Evolutionary conservation across 1,140 invertebrate species (phyloP), one percentile per base, ranked within the genome.

Genomic region (Pristionchus pacificus): DNA sequence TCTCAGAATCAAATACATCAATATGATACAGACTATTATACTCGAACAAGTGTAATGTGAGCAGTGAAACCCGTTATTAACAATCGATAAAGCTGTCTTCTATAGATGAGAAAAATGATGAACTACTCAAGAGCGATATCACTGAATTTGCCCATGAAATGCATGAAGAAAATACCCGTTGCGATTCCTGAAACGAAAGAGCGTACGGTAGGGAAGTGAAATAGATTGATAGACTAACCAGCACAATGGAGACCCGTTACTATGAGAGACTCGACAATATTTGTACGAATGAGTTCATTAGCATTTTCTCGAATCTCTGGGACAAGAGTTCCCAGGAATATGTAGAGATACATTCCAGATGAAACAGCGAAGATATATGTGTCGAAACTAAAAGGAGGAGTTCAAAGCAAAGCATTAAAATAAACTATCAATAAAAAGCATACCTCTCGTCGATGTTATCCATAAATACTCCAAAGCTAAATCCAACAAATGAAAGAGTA

Each of bases 321-420:
- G n/a, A 80, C 79, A 60, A 82, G 65, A 14, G 78, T 81, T 49
- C 79, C 78, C 28, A 80, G 60, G 55, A 79, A 79, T 15, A 81
- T 81, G 60, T 81, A 81, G 55, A 82, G 65, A 61, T 81, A 81
- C 79, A 81, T 81, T 58, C 79, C 79, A n/a, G 74, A 71, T 1
- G 80, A 82, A 30, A 82, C 70, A 15, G 76, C 76, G 60, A 82
- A 81, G n/a, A 81, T 78, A 30, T 74, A 77, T 13, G 68, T 66
- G 57, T 81, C 79, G 62, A 74, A 81, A 24, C 65, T 49, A 49
- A 6, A 49, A 49, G 6, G 38, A 49, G 19, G 6, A 49, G 38
- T 49, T 49, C 38, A 49, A 49, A 49, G 19, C 19, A 49, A n/a
- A 49, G 38, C 19, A 49, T 10, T 19, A 6, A 6, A 10, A 19